Evolutionary conservation across 2,113 vertebrate genomes (phyloP), one percentile per base, ranked within the genome.

Genomic region (Lepus americanus): DNA sequence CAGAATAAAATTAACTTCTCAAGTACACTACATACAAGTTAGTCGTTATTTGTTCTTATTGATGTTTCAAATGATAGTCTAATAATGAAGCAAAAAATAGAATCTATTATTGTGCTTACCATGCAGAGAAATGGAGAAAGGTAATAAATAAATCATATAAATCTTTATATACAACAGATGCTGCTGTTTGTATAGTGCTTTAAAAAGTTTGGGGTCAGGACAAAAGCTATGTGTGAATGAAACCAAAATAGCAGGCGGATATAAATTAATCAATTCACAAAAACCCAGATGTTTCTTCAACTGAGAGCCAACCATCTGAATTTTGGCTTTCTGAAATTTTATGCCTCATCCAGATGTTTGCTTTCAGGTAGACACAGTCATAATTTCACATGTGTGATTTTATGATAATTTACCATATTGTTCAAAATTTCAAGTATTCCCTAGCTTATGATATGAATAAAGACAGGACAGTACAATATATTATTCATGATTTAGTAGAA

Each of bases 191-290:
- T 84, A 1, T 27, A 64, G 12, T 53, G 19, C 27, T 81, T 82
- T 17, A 61, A 78, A 92, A 70, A 88, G 13, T 80, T 82, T 73
- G 55, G 31, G 22, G 53, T 66, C 84, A 87, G 55, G 74, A 87
- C 31, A 96, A 96, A 82, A 92, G 61, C n/a, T 76, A 11, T 78
- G 17, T 89, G 87, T 92, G 22, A 87, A 87, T 91, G 85, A 96
- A 89, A 63, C 66, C 64, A 89, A 90, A 90, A 82, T 31, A 90
- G 31, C 31, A 79, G 36, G 36, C 3, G 4, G 81, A 78, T 90
- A 84, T 78, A 92, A 95, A 93, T 91, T 80, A 94, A 78, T 93
- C 80, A 95, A 17, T 79, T 92, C 88, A 88, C 55, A 96, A 81
- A 59, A 86, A 87, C 92, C 92, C 89, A 96, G 92, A 94, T 96